phyloP scores from a whole-genome alignment of 2,888 invertebrate genomes.

The Eumacrocentrus americanus region DNA sequence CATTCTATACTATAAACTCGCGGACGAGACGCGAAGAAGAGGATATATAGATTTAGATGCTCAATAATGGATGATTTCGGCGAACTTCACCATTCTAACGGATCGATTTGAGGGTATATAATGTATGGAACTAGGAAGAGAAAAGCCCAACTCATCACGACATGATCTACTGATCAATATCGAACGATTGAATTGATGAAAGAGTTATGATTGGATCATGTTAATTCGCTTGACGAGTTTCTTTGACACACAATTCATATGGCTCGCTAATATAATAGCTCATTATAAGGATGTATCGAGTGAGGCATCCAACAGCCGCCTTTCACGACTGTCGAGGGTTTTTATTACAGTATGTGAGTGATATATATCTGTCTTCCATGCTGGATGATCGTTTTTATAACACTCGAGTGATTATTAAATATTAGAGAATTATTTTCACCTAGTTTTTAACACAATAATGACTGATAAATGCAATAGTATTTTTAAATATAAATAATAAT shows the following conservation, averaged over 20 bases:
- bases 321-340: neutral
- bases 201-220: neutral
- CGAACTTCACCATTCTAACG: neutral
- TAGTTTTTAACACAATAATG: no score
- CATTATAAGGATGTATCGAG: no score
- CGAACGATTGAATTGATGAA: neutral
- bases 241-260: no score
- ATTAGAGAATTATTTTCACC: no score
- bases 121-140: neutral
- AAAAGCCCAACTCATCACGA: neutral
- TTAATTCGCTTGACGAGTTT: no score
- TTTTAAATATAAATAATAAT: no score
- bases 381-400: neutral
- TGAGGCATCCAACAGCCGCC: neutral
- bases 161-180: no score
- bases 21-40: neutral
- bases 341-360: neutral
- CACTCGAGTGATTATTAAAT: no score
- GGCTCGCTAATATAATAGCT: neutral
- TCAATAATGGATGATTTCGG: slow-evolving; percentile 16
- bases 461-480: no score
- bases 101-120: neutral
- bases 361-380: neutral
- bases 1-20: neutral
- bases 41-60: neutral